Percentiles rank a stretch among this genome's conserved stretches.
Conservation (phyloP, 1,140 invertebrate species). For the Drosophila nannoptera region DNA sequence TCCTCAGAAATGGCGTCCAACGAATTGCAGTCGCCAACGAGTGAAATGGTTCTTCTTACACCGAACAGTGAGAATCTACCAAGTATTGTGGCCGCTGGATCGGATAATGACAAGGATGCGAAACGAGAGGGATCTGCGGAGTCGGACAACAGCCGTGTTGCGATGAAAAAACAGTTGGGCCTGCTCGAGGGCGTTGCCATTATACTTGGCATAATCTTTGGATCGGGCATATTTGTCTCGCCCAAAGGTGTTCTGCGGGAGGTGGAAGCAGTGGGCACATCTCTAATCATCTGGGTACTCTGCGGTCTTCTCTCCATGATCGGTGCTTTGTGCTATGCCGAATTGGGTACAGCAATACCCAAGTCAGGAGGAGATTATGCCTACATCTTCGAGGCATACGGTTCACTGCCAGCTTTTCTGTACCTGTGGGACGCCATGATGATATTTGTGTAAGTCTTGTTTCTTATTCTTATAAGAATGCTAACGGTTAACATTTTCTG, state of each 20-base stretch:
- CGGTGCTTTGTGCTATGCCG: constrained; percentile 96
- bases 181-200: constrained; percentile 92
- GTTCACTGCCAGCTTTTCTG: constrained; percentile 94
- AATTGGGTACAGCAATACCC: constrained; percentile 90
- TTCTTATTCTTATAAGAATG: background rate
- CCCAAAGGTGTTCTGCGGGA: constrained; percentile 95
- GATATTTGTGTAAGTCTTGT: constrained; percentile 87
- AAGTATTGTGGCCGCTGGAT: constrained; percentile 10
- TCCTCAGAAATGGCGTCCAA: constrained; percentile 49
- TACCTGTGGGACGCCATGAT: constrained; percentile 94
- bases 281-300: constrained; percentile 92
- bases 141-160: constrained; percentile 79
- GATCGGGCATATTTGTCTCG: constrained; percentile 96
- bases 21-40: constrained; percentile 74
- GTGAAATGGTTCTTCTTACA: constrained; percentile 76
- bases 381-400: constrained; percentile 94
- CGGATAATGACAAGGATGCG: constrained; percentile 12
- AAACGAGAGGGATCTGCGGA: constrained; percentile 66
- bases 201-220: constrained; percentile 93
- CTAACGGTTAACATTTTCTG: constrained; percentile 9
- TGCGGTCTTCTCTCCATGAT: constrained; percentile 93
- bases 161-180: constrained; percentile 89
- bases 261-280: constrained; percentile 91
- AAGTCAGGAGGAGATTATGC: constrained; percentile 96
- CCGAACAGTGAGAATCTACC: constrained; percentile 58